Conservation (phyloP, 2,797 vertebrate genomes). For the Darevskia nairensis region DNA sequence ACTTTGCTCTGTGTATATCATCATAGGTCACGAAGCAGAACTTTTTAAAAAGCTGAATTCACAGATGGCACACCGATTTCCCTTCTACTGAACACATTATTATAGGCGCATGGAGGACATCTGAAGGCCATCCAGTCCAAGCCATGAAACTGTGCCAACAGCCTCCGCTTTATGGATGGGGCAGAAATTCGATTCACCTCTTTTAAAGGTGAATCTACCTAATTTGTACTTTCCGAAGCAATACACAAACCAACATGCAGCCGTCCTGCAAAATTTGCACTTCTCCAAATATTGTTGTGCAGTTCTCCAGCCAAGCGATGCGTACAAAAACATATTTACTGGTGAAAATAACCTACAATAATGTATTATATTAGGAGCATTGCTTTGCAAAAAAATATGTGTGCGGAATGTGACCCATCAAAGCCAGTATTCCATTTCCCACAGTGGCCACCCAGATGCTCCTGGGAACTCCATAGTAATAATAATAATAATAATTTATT, state of each 20-base stretch:
- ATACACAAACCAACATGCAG: too few species aligned
- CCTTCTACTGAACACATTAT: conserved; percentile 39
- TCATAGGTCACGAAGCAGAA: conserved; percentile 40
- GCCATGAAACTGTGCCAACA: background rate
- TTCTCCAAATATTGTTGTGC: background rate
- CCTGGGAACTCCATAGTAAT: background rate
- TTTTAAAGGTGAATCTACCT: too few species aligned
- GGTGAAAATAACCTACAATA: too few species aligned
- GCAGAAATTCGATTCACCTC: too few species aligned
- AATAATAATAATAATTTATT: too few species aligned
- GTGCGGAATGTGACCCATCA: too few species aligned
- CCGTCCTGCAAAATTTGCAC: too few species aligned
- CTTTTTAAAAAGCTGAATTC: conserved; percentile 27
- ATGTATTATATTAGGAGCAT: too few species aligned
- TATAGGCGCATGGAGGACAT: background rate
- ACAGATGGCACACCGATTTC: conserved; percentile 16
- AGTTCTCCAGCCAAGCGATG: too few species aligned
- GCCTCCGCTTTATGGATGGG: background rate
- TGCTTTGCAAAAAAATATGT: too few species aligned
- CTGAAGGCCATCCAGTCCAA: background rate
- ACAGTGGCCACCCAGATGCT: background rate
- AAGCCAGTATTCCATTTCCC: background rate
- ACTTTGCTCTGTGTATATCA: conserved; percentile 29
- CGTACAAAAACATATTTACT: too few species aligned
- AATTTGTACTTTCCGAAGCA: too few species aligned